These are phyloP conservation scores for Eupithecia dodoneata DNA, from an alignment of 2,888 invertebrate species.

Conservation along the genomic window DNA sequence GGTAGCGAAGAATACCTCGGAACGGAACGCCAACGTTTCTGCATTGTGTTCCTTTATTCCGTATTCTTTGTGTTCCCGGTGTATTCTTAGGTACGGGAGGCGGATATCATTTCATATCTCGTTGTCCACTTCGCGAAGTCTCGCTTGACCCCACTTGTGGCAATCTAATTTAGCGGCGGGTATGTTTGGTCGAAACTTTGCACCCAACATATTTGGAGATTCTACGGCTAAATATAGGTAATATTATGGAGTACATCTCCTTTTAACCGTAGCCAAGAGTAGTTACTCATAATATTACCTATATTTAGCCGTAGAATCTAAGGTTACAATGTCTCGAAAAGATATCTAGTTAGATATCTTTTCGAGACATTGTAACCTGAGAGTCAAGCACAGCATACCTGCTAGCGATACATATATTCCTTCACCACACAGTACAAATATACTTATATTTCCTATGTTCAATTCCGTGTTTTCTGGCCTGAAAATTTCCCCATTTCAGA, in stretches of 20 bases:
- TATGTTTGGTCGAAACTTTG: constrained; percentile 33
- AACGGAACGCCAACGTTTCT: constrained; percentile 45
- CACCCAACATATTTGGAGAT: constrained; percentile 16
- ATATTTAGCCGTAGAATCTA: background rate
- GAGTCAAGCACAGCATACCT: background rate
- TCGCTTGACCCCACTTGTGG: constrained; percentile 77
- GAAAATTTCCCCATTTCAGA: background rate
- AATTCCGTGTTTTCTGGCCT: background rate
- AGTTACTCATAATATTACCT: too few relatives aligned
- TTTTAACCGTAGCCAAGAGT: background rate
- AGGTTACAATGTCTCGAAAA: background rate
- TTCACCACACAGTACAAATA: background rate
- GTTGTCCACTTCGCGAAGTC: constrained; percentile 63
- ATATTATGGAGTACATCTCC: background rate
- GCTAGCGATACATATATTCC: background rate
- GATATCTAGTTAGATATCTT: too few relatives aligned
- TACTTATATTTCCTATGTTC: background rate
- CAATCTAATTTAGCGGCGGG: constrained; percentile 71
- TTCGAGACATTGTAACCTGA: background rate
- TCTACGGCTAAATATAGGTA: background rate
- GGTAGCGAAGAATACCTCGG: constrained; percentile 18
- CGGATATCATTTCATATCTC: constrained; percentile 68
- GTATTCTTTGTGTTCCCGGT: constrained; percentile 41
- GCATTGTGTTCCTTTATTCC: constrained; percentile 44
- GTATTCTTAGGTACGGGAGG: constrained; percentile 49